phyloP scores from a whole-genome alignment of 2,797 vertebrate species.

The Threskiornis aethiopicus region DNA sequence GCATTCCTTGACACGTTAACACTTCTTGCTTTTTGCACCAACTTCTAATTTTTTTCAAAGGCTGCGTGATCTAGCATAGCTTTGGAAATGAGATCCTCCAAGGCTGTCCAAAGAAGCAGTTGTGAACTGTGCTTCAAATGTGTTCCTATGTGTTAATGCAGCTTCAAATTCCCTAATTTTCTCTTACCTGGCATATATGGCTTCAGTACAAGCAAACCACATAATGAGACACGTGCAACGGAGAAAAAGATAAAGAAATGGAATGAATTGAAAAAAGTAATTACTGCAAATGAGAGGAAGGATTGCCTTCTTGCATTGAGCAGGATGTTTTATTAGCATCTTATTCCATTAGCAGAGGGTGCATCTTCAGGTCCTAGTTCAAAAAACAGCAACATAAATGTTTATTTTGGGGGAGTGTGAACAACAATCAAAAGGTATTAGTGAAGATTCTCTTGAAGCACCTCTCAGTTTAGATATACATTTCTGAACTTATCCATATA shows the following conservation, averaged over 20 bases:
- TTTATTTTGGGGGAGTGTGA: background rate
- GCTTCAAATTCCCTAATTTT: background rate
- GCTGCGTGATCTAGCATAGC: background rate
- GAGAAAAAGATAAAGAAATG: background rate
- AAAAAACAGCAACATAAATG: background rate
- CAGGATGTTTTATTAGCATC: background rate
- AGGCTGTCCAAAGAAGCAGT: background rate
- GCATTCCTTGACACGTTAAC: background rate
- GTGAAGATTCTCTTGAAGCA: background rate
- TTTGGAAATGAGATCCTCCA: background rate
- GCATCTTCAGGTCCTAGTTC: background rate
- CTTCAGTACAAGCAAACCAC: background rate
- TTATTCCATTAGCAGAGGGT: background rate
- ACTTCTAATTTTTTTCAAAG: background rate
- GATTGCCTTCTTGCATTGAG: background rate
- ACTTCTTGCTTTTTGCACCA: background rate
- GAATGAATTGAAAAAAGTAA: background rate
- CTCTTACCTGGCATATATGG: background rate
- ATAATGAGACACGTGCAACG: fast-evolving
- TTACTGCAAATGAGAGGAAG: background rate
- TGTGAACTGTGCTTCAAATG: background rate
- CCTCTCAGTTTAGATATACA: background rate
- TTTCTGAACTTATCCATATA: background rate
- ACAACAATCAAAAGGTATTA: background rate
- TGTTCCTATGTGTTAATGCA: background rate